These are phyloP conservation scores for Drosophila bunnanda DNA, from an alignment of 2,888 invertebrate species.

Conservation along the genomic window DNA sequence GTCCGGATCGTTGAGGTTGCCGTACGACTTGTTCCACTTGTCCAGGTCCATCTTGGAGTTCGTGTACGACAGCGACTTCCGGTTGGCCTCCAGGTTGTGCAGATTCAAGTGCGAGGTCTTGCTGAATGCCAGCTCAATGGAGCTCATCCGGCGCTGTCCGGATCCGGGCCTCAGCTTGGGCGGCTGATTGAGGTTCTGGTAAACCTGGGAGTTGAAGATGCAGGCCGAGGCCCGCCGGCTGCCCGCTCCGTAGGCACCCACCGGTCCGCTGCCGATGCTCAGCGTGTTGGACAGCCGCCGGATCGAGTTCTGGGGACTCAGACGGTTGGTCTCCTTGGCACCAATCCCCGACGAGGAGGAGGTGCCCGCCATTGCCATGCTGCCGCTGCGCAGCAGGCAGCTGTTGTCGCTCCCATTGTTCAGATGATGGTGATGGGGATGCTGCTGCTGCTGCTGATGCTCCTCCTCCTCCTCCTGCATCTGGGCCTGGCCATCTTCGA, in stretches of 20 bases:
- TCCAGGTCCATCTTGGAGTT: slow-evolving; percentile 84
- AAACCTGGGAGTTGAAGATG: slow-evolving; percentile 84
- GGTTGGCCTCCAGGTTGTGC: slow-evolving; percentile 84
- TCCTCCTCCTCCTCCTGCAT: slow-evolving; percentile 86
- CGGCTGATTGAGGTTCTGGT: slow-evolving; percentile 84
- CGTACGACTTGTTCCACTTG: slow-evolving; percentile 84
- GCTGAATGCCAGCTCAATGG: slow-evolving; percentile 84
- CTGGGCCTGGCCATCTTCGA: slow-evolving; percentile 84
- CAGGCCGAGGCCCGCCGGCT: slow-evolving; percentile 83
- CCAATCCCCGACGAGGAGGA: slow-evolving; percentile 5
- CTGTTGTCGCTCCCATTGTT: slow-evolving; percentile 91
- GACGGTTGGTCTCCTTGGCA: slow-evolving; percentile 87
- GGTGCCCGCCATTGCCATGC: slow-evolving; percentile 38
- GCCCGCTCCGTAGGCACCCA: slow-evolving; percentile 17
- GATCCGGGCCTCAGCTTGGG: slow-evolving; percentile 79
- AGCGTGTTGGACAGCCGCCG: slow-evolving; percentile 80
- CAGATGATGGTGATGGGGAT: slow-evolving; percentile 88
- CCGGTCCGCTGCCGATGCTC: slow-evolving; percentile 74
- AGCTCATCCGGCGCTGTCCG: slow-evolving; percentile 83
- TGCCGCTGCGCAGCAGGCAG: slow-evolving; percentile 82
- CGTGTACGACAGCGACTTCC: slow-evolving; percentile 83
- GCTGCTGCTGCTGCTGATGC: slow-evolving; percentile 88
- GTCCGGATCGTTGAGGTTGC: slow-evolving; percentile 82
- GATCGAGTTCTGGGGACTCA: slow-evolving; percentile 91
- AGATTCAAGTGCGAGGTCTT: slow-evolving; percentile 84